These are phyloP conservation scores for Acipenser transmontanus DNA, from an alignment of 2,797 vertebrate species.

Conservation along the genomic window DNA sequence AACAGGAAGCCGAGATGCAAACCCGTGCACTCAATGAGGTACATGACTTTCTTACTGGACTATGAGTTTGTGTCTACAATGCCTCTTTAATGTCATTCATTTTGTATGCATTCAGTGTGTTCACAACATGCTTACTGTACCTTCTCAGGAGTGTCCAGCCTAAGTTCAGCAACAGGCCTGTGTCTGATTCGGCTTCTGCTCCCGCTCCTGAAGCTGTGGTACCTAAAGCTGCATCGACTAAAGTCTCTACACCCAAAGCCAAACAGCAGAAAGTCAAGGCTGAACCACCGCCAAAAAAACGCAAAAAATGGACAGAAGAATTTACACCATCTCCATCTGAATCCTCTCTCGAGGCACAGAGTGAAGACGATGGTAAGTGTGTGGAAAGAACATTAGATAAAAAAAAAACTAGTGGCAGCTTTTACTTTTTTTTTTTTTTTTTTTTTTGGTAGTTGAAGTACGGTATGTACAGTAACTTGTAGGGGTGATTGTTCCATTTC, in stretches of 20 bases:
- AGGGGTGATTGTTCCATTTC: too few relatives aligned
- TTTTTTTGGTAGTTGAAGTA: too few relatives aligned
- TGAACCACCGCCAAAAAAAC: constrained; percentile 96
- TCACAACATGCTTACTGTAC: too few relatives aligned
- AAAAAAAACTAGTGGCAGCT: too few relatives aligned
- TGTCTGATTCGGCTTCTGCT: constrained; percentile 26
- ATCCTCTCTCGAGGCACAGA: constrained; percentile 79
- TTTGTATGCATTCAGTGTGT: too few relatives aligned
- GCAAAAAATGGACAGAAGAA: constrained; percentile 95
- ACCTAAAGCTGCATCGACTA: constrained; percentile 62
- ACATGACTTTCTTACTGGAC: constrained; percentile 19
- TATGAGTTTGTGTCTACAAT: not conserved
- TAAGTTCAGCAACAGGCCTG: constrained; percentile 62
- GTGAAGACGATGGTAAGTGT: constrained; percentile 74
- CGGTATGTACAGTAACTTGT: too few relatives aligned
- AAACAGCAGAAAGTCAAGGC: constrained; percentile 83
- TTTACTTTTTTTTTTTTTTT: too few relatives aligned
- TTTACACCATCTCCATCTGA: constrained; percentile 76
- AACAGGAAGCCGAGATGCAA: constrained; percentile 89
- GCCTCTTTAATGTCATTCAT: too few relatives aligned
- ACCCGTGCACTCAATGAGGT: constrained; percentile 83
- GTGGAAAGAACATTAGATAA: too few relatives aligned
- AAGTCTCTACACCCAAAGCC: constrained; percentile 69
- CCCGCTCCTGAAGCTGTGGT: constrained; percentile 48
- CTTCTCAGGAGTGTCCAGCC: constrained; percentile 57